Evolutionary conservation across 2,113 vertebrate genomes (phyloP).

Genomic region (Orcinus orca): DNA sequence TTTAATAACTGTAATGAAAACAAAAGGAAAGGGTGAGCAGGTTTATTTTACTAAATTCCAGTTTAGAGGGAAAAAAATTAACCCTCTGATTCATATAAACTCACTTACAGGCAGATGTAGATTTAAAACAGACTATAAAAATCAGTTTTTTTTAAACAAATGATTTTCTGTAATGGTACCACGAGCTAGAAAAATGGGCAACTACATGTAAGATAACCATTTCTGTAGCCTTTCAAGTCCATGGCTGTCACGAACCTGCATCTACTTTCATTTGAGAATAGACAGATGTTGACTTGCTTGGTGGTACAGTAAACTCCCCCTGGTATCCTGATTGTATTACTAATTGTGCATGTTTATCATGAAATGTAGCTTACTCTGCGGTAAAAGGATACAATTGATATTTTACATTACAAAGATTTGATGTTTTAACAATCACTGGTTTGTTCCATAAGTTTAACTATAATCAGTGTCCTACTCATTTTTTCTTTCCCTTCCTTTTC

Average conservation of each 20-base stretch:
- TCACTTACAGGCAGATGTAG: not conserved
- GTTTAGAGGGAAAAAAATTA: not conserved
- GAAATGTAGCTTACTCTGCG: not conserved
- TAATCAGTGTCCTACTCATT: not conserved
- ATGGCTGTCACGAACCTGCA: not conserved
- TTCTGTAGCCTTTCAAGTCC: not conserved
- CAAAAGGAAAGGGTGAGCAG: slow-evolving; percentile 27
- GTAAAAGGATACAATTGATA: not conserved
- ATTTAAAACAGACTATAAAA: not conserved
- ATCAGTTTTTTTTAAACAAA: no score
- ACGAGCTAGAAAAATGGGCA: not conserved
- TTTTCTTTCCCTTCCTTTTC: not conserved
- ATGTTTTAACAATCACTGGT: not conserved
- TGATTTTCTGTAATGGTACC: no score
- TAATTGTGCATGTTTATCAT: rapidly evolving
- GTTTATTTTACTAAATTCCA: not conserved
- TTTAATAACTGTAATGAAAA: slow-evolving; percentile 87
- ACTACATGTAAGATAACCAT: no score
- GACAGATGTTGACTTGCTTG: not conserved
- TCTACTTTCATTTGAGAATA: not conserved
- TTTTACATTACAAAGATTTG: not conserved
- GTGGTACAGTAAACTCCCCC: not conserved
- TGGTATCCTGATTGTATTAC: no score
- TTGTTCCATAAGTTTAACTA: not conserved
- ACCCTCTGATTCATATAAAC: not conserved